Percentiles rank a stretch among this genome's conserved stretches.
These are phyloP conservation scores for Epiperipatus broadwayi DNA, from an alignment of 2,888 invertebrate genomes.

Conservation along the genomic window DNA sequence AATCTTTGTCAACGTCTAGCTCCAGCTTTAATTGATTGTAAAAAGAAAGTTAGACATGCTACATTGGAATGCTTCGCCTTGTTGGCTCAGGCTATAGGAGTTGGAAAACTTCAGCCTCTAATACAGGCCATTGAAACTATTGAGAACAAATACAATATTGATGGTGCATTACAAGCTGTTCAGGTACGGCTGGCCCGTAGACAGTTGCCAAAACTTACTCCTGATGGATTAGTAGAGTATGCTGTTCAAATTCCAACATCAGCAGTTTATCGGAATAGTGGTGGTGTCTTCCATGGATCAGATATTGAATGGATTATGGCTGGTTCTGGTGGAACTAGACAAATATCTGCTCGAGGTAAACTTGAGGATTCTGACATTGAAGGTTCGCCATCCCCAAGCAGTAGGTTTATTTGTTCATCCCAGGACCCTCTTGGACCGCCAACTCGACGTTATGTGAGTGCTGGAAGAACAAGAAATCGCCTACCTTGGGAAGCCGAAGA, in stretches of 20 bases:
- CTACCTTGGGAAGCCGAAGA: no score
- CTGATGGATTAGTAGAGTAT: slow-evolving; percentile 53
- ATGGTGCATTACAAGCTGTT: slow-evolving; percentile 41
- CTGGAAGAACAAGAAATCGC: no score
- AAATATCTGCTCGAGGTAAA: no score
- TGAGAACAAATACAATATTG: slow-evolving; percentile 27
- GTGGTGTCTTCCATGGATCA: no score
- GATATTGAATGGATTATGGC: no score
- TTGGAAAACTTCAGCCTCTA: slow-evolving; percentile 37
- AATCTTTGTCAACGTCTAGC: slow-evolving; percentile 31
- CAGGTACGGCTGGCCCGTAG: slow-evolving; percentile 51
- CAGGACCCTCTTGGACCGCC: no score
- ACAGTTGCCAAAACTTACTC: slow-evolving; percentile 47
- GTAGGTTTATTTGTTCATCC: no score
- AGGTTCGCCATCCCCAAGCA: no score
- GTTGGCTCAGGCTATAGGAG: slow-evolving; percentile 48
- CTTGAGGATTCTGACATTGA: no score
- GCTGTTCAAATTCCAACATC: slow-evolving; percentile 41
- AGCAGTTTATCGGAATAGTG: slow-evolving; percentile 24
- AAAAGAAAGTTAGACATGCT: slow-evolving; percentile 52
- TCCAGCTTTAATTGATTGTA: slow-evolving; percentile 38
- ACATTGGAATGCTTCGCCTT: slow-evolving; percentile 58
- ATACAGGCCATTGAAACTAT: slow-evolving; percentile 31
- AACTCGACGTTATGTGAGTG: no score
- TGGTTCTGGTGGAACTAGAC: no score